A percentile compares a stretch with the other conserved stretches of the same genome.
Evolutionary conservation across 2,797 vertebrate genomes (phyloP).

Genomic region (Naso thynnoides): DNA sequence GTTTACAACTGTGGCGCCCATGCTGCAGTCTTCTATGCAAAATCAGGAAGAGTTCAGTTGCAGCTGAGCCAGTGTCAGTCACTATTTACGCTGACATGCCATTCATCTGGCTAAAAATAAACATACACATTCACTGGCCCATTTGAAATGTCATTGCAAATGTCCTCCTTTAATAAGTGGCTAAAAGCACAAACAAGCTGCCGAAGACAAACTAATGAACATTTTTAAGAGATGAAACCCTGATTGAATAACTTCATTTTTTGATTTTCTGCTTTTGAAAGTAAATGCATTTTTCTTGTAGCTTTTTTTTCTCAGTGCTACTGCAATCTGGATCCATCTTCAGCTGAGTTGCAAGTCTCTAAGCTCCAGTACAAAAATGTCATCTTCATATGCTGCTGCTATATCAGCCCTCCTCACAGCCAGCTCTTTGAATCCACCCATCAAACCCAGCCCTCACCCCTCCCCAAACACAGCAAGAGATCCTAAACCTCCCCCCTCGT

Average conservation of each 20-base stretch:
- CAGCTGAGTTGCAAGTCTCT: slow-evolving; percentile 14
- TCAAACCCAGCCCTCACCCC: slow-evolving; percentile 14
- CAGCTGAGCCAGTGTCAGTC: slow-evolving; percentile 62
- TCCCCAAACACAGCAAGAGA: background rate
- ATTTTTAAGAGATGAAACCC: background rate
- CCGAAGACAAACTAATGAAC: background rate
- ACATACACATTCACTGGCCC: slow-evolving; percentile 45
- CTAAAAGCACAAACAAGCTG: slow-evolving; percentile 14
- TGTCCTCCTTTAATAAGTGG: slow-evolving; percentile 22
- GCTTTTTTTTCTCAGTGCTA: slow-evolving; percentile 15
- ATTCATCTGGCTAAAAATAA: slow-evolving; percentile 78
- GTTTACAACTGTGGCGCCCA: slow-evolving; percentile 43
- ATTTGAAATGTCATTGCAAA: slow-evolving; percentile 70
- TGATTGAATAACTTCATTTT: background rate
- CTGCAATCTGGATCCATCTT: slow-evolving; percentile 18
- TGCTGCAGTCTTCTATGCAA: slow-evolving; percentile 16
- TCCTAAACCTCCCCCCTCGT: slow-evolving; percentile 5
- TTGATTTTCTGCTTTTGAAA: slow-evolving; percentile 3
- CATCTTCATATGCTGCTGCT: slow-evolving; percentile 78
- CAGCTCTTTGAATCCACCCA: slow-evolving; percentile 20
- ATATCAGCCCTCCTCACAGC: slow-evolving; percentile 70
- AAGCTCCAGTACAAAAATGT: slow-evolving; percentile 65
- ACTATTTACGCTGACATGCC: slow-evolving; percentile 80
- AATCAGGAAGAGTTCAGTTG: slow-evolving; percentile 57
- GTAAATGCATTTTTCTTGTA: slow-evolving; percentile 20